These are phyloP conservation scores for Malthinus seriepunctatus DNA, from an alignment of 2,888 invertebrate species.

Conservation along the genomic window DNA sequence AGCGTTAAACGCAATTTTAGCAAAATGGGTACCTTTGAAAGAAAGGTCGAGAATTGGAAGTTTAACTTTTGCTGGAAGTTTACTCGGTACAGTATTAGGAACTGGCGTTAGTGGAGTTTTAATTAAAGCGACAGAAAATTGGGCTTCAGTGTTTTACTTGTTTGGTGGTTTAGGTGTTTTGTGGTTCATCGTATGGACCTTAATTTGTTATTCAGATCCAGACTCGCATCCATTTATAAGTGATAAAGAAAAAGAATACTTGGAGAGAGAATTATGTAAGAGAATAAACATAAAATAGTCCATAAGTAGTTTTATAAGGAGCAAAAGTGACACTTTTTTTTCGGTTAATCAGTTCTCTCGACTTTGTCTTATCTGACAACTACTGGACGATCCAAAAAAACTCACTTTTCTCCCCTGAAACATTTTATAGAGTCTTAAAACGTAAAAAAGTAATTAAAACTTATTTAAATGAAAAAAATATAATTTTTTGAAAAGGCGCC, in stretches of 20 bases:
- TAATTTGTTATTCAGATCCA: slow-evolving; percentile 60
- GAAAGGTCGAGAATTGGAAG: slow-evolving; percentile 63
- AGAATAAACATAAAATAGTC: slow-evolving; percentile 3
- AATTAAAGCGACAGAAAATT: slow-evolving; percentile 66
- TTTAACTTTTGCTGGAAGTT: slow-evolving; percentile 63
- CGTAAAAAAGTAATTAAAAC: too few relatives aligned
- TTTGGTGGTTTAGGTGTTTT: slow-evolving; percentile 75
- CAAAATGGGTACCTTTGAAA: slow-evolving; percentile 63
- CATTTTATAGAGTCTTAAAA: too few relatives aligned
- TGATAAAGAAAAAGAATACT: slow-evolving; percentile 69
- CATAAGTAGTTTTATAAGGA: too few relatives aligned
- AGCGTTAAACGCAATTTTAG: slow-evolving; percentile 63
- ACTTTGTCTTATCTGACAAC: too few relatives aligned
- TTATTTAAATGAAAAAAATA: too few relatives aligned
- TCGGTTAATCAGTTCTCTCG: too few relatives aligned
- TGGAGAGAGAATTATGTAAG: slow-evolving; percentile 66
- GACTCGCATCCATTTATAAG: slow-evolving; percentile 75
- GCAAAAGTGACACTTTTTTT: too few relatives aligned
- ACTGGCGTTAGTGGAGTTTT: slow-evolving; percentile 60
- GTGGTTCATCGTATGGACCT: slow-evolving; percentile 63
- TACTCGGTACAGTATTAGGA: slow-evolving; percentile 43
- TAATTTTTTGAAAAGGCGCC: too few relatives aligned
- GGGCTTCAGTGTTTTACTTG: slow-evolving; percentile 80
- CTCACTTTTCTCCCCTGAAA: too few relatives aligned
- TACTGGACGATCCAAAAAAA: too few relatives aligned